A percentile compares a stretch with the other conserved stretches of the same genome.
Conservation (phyloP, 1,140 invertebrate genomes). For the Zophobas atratus region DNA sequence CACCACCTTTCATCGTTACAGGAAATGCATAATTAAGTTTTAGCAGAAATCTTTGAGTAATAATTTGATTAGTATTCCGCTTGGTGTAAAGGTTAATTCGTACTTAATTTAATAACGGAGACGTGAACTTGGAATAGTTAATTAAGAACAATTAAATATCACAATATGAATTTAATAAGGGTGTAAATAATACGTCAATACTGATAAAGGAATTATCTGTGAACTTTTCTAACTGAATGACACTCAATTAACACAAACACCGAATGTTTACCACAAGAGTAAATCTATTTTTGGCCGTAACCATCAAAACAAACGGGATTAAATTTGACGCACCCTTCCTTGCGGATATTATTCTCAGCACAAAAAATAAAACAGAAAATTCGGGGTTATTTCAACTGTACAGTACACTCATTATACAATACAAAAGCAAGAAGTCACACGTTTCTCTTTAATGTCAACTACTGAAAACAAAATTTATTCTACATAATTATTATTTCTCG, state of each 20-base stretch:
- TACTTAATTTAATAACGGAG: conserved; percentile 18
- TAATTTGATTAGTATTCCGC: conserved; percentile 31
- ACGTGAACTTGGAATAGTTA: conserved; percentile 9
- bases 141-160: conserved; percentile 11
- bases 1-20: conserved; percentile 26
- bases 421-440: too few relatives aligned
- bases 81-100: conserved; percentile 39
- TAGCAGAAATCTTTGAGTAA: conserved; percentile 32
- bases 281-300: background rate
- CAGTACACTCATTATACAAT: too few relatives aligned
- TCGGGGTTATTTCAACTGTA: too few relatives aligned
- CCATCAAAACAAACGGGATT: background rate
- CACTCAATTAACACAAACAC: conserved; percentile 17
- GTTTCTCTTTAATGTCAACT: too few relatives aligned
- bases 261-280: conserved; percentile 3
- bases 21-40: conserved; percentile 39
- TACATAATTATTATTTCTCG: too few relatives aligned
- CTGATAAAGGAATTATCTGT: background rate
- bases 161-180: conserved; percentile 14
- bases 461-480: too few relatives aligned
- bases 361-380: too few relatives aligned
- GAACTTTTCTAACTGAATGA: background rate
- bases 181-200: conserved; percentile 13
- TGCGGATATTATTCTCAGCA: too few relatives aligned
- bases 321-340: too few relatives aligned